Conservation (phyloP, 2,888 invertebrate species). For the Lepidocyrtoides sp. region DNA sequence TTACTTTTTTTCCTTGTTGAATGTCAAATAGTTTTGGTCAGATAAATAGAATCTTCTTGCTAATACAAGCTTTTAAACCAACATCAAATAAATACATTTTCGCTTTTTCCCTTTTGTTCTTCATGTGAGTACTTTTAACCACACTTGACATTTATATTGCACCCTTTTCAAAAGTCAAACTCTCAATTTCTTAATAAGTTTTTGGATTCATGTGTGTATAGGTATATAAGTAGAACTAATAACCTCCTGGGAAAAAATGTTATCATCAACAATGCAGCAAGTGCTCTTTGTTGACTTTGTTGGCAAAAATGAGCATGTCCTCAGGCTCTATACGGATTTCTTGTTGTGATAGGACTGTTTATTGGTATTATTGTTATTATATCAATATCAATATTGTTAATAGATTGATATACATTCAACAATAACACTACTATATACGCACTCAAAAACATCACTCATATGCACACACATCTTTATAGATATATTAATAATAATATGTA, state of each 20-base stretch:
- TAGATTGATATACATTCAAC: slow-evolving; percentile 27
- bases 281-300: not conserved
- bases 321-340: slow-evolving; percentile 20
- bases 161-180: slow-evolving; percentile 43
- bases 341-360: slow-evolving; percentile 32
- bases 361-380: slow-evolving; percentile 44
- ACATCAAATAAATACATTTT: slow-evolving; percentile 22
- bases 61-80: not conserved
- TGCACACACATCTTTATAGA: slow-evolving; percentile 11
- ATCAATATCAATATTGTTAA: slow-evolving; percentile 46
- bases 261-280: slow-evolving; percentile 4
- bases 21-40: slow-evolving; percentile 18
- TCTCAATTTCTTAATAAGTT: slow-evolving; percentile 70
- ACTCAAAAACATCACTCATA: slow-evolving; percentile 24
- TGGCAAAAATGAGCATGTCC: slow-evolving; percentile 47
- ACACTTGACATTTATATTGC: slow-evolving; percentile 49
- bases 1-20: slow-evolving; percentile 26
- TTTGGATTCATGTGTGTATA: not conserved
- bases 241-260: slow-evolving; percentile 23
- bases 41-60: not conserved
- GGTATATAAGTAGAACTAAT: not conserved
- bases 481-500: not conserved
- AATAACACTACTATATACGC: not conserved
- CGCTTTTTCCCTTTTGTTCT: slow-evolving; percentile 38
- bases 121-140: slow-evolving; percentile 31